phyloP scores from a whole-genome alignment of 2,113 vertebrate genomes.

The Crotalus helleri region DNA sequence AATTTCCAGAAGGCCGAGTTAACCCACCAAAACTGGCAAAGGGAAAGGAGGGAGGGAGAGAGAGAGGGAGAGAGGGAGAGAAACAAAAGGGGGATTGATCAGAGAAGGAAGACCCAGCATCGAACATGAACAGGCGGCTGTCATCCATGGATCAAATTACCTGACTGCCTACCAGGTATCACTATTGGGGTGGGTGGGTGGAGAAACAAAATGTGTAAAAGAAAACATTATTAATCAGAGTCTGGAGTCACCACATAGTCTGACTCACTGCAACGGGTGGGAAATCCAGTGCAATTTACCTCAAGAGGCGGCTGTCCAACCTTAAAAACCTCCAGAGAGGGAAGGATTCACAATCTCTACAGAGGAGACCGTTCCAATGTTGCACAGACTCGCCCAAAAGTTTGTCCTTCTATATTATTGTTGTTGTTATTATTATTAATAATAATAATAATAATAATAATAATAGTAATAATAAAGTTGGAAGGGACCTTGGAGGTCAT shows the following conservation, averaged over 20 bases:
- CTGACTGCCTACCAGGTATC: not conserved
- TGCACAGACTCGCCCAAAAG: not conserved
- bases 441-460: no score
- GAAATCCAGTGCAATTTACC: not conserved
- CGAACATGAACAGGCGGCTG: not conserved
- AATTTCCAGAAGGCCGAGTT: not conserved
- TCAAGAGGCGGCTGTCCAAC: not conserved
- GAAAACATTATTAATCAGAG: not conserved
- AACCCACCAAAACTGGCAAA: not conserved
- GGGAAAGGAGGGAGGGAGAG: not conserved
- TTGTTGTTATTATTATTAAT: no score
- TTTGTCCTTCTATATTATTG: no score
- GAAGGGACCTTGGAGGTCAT: no score
- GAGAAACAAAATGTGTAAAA: not conserved
- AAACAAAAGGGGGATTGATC: not conserved
- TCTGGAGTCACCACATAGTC: not conserved
- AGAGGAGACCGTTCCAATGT: not conserved
- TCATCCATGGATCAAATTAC: not conserved
- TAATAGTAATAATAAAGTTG: no score
- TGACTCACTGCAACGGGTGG: not conserved
- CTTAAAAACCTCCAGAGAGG: not conserved
- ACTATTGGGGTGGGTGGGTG: not conserved
- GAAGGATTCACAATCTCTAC: not conserved
- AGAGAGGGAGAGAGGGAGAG: not conserved
- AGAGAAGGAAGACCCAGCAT: not conserved